A percentile compares a stretch with the other conserved stretches of the same genome.
phyloP scores from a whole-genome alignment of 2,888 invertebrate genomes.

The Gandaritis pyraliata region DNA sequence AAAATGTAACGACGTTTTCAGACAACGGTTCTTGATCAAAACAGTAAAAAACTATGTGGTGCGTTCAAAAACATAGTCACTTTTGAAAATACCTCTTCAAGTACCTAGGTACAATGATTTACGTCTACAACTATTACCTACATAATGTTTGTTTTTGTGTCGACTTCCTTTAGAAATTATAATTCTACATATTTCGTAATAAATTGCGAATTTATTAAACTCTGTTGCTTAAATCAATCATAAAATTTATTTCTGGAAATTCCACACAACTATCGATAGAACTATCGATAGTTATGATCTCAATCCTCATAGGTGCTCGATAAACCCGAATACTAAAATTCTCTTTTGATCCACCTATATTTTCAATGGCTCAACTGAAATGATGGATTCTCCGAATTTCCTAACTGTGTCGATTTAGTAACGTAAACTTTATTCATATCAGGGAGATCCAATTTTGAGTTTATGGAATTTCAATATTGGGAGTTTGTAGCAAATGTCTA shows the following conservation, averaged over 20 bases:
- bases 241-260: constrained; percentile 3
- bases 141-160: neutral
- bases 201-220: neutral
- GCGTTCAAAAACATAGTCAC: no score
- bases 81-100: no score
- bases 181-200: neutral
- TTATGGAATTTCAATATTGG: constrained; percentile 8
- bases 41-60: no score
- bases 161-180: neutral
- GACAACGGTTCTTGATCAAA: no score
- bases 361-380: constrained; percentile 4
- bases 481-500: neutral
- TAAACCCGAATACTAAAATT: constrained; percentile 9
- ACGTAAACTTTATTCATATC: constrained; percentile 16
- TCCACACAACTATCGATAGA: neutral
- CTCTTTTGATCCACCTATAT: constrained; percentile 12
- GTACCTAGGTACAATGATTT: no score
- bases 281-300: neutral
- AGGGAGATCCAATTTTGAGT: constrained; percentile 4
- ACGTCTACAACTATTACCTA: neutral
- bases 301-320: constrained; percentile 3
- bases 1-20: no score
- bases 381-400: constrained; percentile 7
- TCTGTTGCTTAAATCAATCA: neutral
- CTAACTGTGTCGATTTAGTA: constrained; percentile 10